These are phyloP conservation scores for Proisotoma minuta DNA, from an alignment of 2,888 invertebrate species.

Conservation along the genomic window DNA sequence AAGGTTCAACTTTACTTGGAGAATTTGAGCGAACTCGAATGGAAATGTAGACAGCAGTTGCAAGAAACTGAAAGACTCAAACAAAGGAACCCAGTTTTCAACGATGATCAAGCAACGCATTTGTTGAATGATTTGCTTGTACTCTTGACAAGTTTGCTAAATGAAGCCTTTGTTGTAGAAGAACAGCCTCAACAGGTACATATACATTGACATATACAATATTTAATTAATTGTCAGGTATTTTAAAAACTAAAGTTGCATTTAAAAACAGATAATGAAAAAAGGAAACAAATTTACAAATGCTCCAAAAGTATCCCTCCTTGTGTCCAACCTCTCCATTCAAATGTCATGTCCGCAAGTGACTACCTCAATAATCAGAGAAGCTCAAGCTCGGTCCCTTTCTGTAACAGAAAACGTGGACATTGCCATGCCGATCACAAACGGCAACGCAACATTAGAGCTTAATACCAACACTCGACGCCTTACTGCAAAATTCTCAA, in stretches of 20 bases:
- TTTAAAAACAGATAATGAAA: constrained; percentile 21
- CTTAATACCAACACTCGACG: constrained; percentile 21
- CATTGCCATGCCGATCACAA: constrained; percentile 23
- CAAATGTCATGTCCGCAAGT: constrained; percentile 20
- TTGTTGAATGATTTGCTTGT: constrained; percentile 14
- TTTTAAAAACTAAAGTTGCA: neutral
- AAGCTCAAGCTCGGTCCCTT: constrained; percentile 25
- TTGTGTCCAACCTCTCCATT: constrained; percentile 31
- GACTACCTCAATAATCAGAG: constrained; percentile 22
- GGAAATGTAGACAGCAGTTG: constrained; percentile 24
- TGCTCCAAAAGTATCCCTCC: constrained; percentile 23
- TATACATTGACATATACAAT: neutral
- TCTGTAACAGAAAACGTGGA: constrained; percentile 1
- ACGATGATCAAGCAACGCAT: neutral
- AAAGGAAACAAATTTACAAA: constrained; percentile 31
- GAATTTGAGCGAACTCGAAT: constrained; percentile 27
- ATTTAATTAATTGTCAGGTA: neutral
- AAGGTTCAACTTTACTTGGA: constrained; percentile 19
- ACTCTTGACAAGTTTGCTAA: constrained; percentile 20
- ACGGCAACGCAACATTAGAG: constrained; percentile 21
- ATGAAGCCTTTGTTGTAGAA: constrained; percentile 28
- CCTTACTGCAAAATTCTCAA: constrained; percentile 21
- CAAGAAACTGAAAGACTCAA: constrained; percentile 27
- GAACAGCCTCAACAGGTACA: constrained; percentile 24
- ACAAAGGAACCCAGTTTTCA: neutral